Evolutionary conservation across 2,888 invertebrate genomes (phyloP).

Genomic region (Graphium colonna): DNA sequence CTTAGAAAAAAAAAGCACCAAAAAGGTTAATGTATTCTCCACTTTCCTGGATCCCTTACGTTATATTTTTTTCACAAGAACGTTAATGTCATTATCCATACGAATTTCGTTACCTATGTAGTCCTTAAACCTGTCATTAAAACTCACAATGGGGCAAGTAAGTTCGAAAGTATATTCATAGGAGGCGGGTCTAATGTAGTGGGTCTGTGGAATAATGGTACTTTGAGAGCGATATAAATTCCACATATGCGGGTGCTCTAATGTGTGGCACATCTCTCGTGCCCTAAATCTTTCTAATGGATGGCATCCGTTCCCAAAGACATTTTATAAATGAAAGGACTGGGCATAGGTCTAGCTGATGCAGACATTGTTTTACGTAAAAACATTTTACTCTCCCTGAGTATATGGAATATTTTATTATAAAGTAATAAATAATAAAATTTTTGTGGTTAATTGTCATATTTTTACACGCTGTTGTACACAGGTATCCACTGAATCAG

Average conservation of each 20-base stretch:
- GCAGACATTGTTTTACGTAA: neutral
- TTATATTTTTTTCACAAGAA: neutral
- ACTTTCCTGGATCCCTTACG: too few species aligned
- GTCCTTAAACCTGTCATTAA: conserved; percentile 1
- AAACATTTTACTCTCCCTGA: neutral
- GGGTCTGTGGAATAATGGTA: conserved; percentile 17
- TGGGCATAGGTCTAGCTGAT: conserved; percentile 6
- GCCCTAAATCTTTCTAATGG: conserved; percentile 26
- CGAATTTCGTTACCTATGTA: neutral
- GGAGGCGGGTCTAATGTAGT: conserved; percentile 8
- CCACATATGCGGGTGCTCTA: conserved; percentile 19
- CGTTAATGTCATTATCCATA: neutral
- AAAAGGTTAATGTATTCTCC: too few species aligned
- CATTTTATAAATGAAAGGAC: conserved; percentile 21
- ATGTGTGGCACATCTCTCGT: conserved; percentile 22
- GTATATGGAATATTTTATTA: too few species aligned
- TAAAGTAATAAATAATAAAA: too few species aligned
- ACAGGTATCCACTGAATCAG: too few species aligned
- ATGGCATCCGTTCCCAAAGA: conserved; percentile 20
- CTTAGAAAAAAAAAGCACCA: too few species aligned
- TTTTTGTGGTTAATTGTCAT: too few species aligned
- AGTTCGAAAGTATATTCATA: conserved; percentile 11
- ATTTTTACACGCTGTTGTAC: too few species aligned
- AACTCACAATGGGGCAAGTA: conserved; percentile 4
- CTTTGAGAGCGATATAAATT: conserved; percentile 21